Evolutionary conservation across 2,113 vertebrate species (phyloP), one percentile per base, ranked within the genome.

Genomic region (Xiphophorus maculatus): DNA sequence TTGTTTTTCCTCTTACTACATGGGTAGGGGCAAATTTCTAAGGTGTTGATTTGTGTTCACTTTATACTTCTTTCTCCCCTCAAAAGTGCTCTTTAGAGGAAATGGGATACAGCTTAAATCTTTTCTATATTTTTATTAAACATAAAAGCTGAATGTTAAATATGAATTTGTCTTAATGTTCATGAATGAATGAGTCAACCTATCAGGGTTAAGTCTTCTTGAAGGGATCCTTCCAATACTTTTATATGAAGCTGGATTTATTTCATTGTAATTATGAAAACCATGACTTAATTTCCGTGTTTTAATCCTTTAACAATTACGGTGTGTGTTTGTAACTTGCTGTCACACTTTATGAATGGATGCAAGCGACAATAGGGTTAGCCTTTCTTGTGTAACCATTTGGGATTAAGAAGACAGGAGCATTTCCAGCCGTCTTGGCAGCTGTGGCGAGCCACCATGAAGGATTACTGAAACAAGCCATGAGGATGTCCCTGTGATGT

Each of bases 401-500:
- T 79, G 61, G 19, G 28, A 80, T 77, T 58, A 74, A 76, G 29
- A 68, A 67, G 48, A 69, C 13, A 27, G 54, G 69, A 74, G 63
- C 64, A 48, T 66, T 61, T 78, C 48, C 65, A 72, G 33, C 22
- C 22, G 1, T 63, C 37, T 80, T 58, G 79, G 65, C 77, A 51
- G 76, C 63, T 7, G 74, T 0, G n/a, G n/a, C 12, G 42, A 69
- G 66, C 37, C 71, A 62, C 68, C 51, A 3, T 40, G 68, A 79
- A 76, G 68, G 84, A 88, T 84, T 81, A 84, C 74, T 71, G 68
- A 79, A 85, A 70, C 61, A 68, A 73, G 67, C 32, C 32, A 51
- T 30, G 69, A 79, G 73, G 69, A 83, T 82, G 75, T 78, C 12
- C 14, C 78, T 68, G 44, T 73, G 76, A 83, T 75, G 68, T 76